Base-by-base conservation (phyloP, 2,113 vertebrate genomes). In the Melanerpes formicivorus region DNA sequence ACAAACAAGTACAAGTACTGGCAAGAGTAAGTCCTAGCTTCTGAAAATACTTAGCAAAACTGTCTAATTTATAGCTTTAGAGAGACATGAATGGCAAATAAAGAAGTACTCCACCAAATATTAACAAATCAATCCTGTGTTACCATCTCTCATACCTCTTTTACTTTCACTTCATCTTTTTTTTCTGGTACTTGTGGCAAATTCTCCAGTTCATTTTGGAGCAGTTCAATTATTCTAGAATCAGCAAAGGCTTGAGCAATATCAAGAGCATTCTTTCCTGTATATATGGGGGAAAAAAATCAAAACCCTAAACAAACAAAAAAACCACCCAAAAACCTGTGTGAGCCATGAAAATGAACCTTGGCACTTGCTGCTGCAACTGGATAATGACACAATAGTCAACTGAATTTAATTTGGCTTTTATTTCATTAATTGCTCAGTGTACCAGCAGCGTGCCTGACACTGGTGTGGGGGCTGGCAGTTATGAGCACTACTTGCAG, bases 231-330 rank as follows among this genome's bases (percentile, higher is more conserved):
- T 80, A 99, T 95, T 90, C 95, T 94, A 27, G 95, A 87, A 87
- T 99, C 98, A 86, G 96, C 98, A 90, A 98, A 99, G 5, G 95
- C 96, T 76, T 88, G 93, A 65, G 99, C 99, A 67, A 99, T 76
- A 59, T 99, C 98, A 63, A 99, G 97, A 85, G 97, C 98, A 87
- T 75, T 98, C 75, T 98, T 97, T 60, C 97, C 99, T 99, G 82
- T 48, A 62, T 84, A 92, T 30, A 56, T 80, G 91, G 87, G 44
- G 72, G 62, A 25, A 46, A 63, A 65, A 70, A 50, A 12, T 5
- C 19, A 12, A 52, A 52, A 52, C 22, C 14, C 42, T 44, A 44
- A 44, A 44, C 42, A 44, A 52, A 52, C 50, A 52, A 48, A 48
- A 48, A 48, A 17, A 3, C 18, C 46, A 52, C 50, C 22, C 50